Percentiles rank a stretch among this genome's conserved stretches.
These are phyloP conservation scores for Tringa solitaria DNA, from an alignment of 2,113 vertebrate genomes.

Conservation along the genomic window DNA sequence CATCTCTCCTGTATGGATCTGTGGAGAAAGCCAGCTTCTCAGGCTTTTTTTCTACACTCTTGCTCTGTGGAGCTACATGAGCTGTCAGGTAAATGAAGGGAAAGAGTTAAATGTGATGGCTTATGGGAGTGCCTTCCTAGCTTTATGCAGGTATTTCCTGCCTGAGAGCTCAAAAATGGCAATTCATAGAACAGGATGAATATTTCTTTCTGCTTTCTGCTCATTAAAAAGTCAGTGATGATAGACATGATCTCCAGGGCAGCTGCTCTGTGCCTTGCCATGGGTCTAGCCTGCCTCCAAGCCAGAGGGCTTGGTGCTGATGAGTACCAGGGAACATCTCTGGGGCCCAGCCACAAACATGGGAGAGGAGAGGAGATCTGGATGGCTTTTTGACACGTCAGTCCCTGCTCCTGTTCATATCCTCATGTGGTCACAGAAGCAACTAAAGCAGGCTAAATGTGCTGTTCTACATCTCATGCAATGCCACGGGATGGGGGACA, in stretches of 20 bases:
- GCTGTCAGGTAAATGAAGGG: neutral
- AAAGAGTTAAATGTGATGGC: neutral
- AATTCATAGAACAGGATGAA: neutral
- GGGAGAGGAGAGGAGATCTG: neutral
- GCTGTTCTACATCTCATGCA: fast-evolving
- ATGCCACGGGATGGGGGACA: neutral
- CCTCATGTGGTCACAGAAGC: neutral
- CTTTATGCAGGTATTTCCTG: slow-evolving; percentile 13
- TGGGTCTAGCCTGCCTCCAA: neutral
- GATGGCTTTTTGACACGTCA: neutral
- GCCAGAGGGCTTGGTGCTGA: neutral
- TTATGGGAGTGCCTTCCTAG: neutral
- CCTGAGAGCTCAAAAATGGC: neutral
- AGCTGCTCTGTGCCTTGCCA: neutral
- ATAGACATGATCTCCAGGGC: neutral
- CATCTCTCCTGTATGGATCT: neutral
- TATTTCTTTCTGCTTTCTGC: neutral
- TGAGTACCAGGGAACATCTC: neutral
- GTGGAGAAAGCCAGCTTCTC: neutral
- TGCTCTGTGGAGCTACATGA: neutral
- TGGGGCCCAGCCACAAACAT: neutral
- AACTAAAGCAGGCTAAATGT: neutral
- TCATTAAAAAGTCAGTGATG: neutral
- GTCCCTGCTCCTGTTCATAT: neutral
- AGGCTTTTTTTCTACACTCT: fast-evolving